Evolutionary conservation across 30 jellyfish, hydroid and myxozoan species (phyloP), one percentile per base, ranked within the genome.

Genomic region (Aurelia coerulea): DNA sequence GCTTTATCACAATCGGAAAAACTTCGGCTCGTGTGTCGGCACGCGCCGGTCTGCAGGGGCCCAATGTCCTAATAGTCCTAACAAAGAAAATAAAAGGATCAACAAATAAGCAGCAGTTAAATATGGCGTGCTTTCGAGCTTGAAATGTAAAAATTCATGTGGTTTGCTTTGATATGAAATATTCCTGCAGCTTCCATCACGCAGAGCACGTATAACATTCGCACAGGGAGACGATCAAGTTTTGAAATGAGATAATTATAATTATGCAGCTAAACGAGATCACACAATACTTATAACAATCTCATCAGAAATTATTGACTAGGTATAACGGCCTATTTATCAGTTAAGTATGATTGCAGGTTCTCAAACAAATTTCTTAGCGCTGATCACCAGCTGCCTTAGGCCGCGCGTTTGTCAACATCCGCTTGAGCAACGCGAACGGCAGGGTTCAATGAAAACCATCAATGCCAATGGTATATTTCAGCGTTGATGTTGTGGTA

Each of bases 1-100:
- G 29, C 29, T 23, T 23, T 23, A 23, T 23, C 29, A 23, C 29
- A 46, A 46, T 46, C 56, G 56, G 56, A 46, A 8, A 46, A 46
- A 46, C 56, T 46, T 46, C 6, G 56, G 56, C 35, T 62, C 72
- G 32, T 29, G 35, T 5, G 32, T 16, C 42, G 76, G 76, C 76
- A 65, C 76, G 76, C 76, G 76, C 42, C 76, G 17, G 76, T 16
- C 76, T 65, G 76, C 76, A 65, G 76, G 76, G 76, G 76, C 42
- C 42, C 42, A 15, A 23, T 13, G 16, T 54, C 18, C 16, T 23
- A 65, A 65, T 54, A 65, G 16, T 54, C n/a, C 16, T 23, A 65
- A 65, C 76, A 65, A 65, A 23, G 56, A 14, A 17, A 23, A 23
- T 23, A 23, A 65, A 46, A 23, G 53, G 42, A 65, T 65, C 53